Base-by-base conservation (phyloP, 2,888 invertebrate species). In the Shargacucullia verbasci region DNA sequence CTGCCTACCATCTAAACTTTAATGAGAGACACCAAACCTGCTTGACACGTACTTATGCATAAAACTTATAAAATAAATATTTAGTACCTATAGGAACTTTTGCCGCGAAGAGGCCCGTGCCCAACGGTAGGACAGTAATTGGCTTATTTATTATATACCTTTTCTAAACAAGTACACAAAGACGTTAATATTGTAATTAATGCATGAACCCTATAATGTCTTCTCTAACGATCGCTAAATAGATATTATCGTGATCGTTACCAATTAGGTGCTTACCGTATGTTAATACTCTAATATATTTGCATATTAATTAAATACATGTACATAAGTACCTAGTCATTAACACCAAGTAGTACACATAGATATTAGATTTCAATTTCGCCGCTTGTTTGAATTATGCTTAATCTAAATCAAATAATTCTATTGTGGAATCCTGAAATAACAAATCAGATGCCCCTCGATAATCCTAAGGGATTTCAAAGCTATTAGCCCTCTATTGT, bases 341-440 rank as follows among this genome's bases (percentile, higher is more conserved):
- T 35, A 31, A 34, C 29, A 67, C 12, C 38, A 25, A 41, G 35
- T 45, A 35, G n/a, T n/a, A 49, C 13, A 41, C 27, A 27, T n/a
- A n/a, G n/a, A 29, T 9, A 6, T 4, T 54, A 27, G 33, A 48
- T 50, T 37, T 44, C 57, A 52, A 57, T 44, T 47, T 40, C 15
- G 12, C 20, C 12, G 27, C 46, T 27, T 8, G 15, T 47, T 47
- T 52, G 34, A 49, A 41, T 78, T n/a, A n/a, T n/a, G n/a, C n/a
- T n/a, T n/a, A n/a, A n/a, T n/a, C n/a, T n/a, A n/a, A n/a, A 73
- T 72, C 67, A 76, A 79, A 79, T 74, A 78, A 73, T 72, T 60
- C 61, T 54, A 67, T 70, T 66, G 41, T 63, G 53, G 65, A 54
- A 59, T 62, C 69, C 73, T 73, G 69, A 76, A 78, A 80, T 69